These are phyloP conservation scores for Novumbra hubbsi DNA, from an alignment of 2,797 vertebrate species.

Conservation along the genomic window DNA sequence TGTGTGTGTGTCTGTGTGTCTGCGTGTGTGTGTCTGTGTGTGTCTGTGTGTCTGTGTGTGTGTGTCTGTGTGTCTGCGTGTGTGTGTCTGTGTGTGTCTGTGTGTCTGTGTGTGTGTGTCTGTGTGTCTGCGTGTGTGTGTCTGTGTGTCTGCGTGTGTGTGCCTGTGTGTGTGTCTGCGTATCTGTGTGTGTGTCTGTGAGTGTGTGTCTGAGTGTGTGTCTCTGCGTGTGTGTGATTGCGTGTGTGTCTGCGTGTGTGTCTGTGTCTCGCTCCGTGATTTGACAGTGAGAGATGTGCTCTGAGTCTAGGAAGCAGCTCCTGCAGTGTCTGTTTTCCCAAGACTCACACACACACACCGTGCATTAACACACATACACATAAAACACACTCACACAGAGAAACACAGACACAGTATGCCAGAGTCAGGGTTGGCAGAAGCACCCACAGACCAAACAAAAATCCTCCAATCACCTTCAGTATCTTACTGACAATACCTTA, in stretches of 20 bases:
- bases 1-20: slow-evolving; percentile 8
- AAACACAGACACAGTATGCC: slow-evolving; percentile 10
- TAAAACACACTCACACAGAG: slow-evolving; percentile 7
- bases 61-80: too few species aligned
- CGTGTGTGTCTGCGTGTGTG: slow-evolving; percentile 18
- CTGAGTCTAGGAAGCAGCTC: slow-evolving; percentile 28
- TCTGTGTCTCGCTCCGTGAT: slow-evolving; percentile 26
- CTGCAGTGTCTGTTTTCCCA: slow-evolving; percentile 13
- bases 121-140: background rate
- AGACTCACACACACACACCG: slow-evolving; percentile 35
- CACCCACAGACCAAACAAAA: too few species aligned
- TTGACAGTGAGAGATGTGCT: slow-evolving; percentile 32
- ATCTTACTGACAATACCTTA: slow-evolving; percentile 1
- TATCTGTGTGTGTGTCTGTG: background rate
- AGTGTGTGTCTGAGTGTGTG: background rate
- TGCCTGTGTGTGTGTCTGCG: background rate
- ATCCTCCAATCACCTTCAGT: too few species aligned
- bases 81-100: too few species aligned
- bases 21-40: background rate
- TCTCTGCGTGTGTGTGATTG: background rate
- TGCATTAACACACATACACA: too few species aligned
- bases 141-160: background rate
- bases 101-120: background rate
- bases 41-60: too few species aligned
- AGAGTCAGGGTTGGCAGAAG: too few species aligned